Percentiles rank a stretch among this genome's conserved stretches.
These are phyloP conservation scores for Spheniscus humboldti DNA, from an alignment of 2,797 vertebrate species.

Conservation along the genomic window DNA sequence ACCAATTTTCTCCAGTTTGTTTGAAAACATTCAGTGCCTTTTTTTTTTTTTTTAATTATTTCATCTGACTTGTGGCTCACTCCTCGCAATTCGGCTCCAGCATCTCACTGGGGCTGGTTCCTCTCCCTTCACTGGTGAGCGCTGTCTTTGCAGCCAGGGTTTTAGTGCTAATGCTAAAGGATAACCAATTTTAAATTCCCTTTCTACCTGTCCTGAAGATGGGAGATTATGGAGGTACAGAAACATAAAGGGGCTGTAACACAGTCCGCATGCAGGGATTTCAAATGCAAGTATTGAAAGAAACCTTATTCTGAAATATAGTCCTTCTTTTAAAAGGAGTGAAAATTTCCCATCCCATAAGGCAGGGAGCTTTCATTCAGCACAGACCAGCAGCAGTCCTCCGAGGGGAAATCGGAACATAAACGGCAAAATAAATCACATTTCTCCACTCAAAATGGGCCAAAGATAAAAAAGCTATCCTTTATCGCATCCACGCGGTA, in stretches of 20 bases:
- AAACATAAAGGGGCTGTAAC: neutral
- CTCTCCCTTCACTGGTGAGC: neutral
- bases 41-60: neutral
- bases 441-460: neutral
- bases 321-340: neutral
- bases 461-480: neutral
- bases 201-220: neutral
- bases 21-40: neutral
- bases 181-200: neutral
- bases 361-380: neutral
- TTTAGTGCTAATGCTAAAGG: neutral
- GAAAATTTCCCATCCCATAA: neutral
- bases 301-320: neutral
- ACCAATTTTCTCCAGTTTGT: neutral
- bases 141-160: neutral
- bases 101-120: neutral
- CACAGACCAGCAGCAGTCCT: neutral
- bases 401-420: neutral
- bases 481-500: rapidly evolving
- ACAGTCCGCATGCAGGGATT: neutral
- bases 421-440: neutral
- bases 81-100: neutral
- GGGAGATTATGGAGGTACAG: neutral
- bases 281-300: neutral
- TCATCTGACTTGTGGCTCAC: neutral